A percentile compares a stretch with the other conserved stretches of the same genome.
These are phyloP conservation scores for Alfaro cultratus DNA, from an alignment of 2,797 vertebrate species.

Conservation along the genomic window DNA sequence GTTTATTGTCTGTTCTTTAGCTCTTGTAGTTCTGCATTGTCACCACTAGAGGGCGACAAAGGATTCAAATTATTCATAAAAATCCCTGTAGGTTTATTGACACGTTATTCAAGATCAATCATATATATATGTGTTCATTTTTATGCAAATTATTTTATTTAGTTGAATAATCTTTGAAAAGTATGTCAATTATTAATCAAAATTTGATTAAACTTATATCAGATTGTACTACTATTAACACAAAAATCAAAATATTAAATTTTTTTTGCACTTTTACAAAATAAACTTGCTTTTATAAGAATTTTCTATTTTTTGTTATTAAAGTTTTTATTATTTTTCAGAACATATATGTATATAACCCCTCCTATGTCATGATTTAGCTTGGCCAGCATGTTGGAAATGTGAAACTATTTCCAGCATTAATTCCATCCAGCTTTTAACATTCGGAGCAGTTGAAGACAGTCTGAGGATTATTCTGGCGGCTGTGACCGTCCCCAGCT, in stretches of 20 bases:
- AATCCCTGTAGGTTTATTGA: not conserved
- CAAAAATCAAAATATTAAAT: not conserved
- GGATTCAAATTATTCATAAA: not conserved
- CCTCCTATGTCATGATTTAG: too few species aligned
- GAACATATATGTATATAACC: too few species aligned
- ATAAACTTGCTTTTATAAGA: too few species aligned
- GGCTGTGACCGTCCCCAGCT: too few species aligned
- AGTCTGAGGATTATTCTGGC: too few species aligned
- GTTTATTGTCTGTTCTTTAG: not conserved
- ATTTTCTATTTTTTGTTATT: too few species aligned
- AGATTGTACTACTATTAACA: not conserved
- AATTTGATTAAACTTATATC: not conserved
- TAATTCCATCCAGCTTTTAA: too few species aligned
- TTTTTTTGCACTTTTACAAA: not conserved
- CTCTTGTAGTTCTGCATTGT: not conserved
- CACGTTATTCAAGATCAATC: not conserved
- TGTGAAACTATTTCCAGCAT: too few species aligned
- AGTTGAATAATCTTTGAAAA: not conserved
- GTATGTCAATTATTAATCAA: too few species aligned
- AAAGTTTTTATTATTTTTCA: too few species aligned
- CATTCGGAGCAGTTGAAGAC: too few species aligned
- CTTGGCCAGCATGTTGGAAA: too few species aligned
- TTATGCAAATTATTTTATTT: not conserved
- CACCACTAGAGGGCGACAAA: slow-evolving; percentile 7
- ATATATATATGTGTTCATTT: not conserved